A percentile compares a stretch with the other conserved stretches of the same genome.
These are phyloP conservation scores for Leucozona laternaria DNA, from an alignment of 2,888 invertebrate species.

Conservation along the genomic window DNA sequence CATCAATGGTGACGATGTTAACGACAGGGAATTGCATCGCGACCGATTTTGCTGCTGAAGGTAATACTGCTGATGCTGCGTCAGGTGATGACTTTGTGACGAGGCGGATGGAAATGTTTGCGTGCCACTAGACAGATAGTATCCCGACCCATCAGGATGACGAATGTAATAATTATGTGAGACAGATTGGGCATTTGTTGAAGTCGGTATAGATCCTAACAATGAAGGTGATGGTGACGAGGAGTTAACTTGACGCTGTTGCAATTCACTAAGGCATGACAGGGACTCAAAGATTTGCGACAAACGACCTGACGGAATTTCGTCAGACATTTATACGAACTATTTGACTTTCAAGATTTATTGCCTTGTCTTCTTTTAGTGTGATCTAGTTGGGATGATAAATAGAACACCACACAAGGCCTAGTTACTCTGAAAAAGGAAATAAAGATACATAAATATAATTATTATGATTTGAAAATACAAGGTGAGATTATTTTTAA, in stretches of 20 bases:
- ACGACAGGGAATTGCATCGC: constrained; percentile 79
- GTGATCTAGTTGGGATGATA: not conserved
- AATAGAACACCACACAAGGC: constrained; percentile 21
- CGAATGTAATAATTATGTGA: constrained; percentile 80
- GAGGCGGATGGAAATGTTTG: constrained; percentile 82
- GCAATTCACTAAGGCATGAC: constrained; percentile 89
- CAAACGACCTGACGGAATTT: constrained; percentile 88
- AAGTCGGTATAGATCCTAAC: constrained; percentile 77
- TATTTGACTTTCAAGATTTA: constrained; percentile 15
- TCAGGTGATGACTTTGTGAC: constrained; percentile 77
- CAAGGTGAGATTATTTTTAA: no score
- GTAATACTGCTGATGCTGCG: constrained; percentile 77
- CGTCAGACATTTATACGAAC: constrained; percentile 86
- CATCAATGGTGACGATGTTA: constrained; percentile 81
- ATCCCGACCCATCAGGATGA: constrained; percentile 78
- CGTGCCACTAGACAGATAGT: constrained; percentile 74
- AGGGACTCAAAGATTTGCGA: constrained; percentile 94
- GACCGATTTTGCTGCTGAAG: constrained; percentile 74
- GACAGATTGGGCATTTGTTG: constrained; percentile 64
- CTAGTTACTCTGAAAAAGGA: constrained; percentile 42
- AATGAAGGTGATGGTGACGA: constrained; percentile 77
- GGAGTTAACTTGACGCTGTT: constrained; percentile 79
- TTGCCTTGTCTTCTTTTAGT: not conserved
- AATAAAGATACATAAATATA: no score
- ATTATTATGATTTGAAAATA: no score